A percentile compares a stretch with the other conserved stretches of the same genome.
phyloP scores from a whole-genome alignment of 2,888 invertebrate species.

The Noctua janthe region DNA sequence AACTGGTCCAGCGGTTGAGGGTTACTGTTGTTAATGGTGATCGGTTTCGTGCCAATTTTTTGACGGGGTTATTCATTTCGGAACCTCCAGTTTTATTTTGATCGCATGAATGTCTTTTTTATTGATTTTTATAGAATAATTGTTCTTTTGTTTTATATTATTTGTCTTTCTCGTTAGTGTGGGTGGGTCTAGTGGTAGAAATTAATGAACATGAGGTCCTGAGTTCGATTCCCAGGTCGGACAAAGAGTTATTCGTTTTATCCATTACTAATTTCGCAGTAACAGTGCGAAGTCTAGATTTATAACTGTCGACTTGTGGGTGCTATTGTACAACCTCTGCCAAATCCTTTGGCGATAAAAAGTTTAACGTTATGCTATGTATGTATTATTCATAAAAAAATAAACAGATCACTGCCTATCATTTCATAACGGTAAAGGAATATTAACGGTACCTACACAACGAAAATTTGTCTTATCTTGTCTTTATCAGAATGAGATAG shows the following conservation, averaged over 20 bases:
- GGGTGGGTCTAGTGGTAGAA: not conserved
- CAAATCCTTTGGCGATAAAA: not conserved
- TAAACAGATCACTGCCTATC: not conserved
- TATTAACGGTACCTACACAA: constrained; percentile 10
- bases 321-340: not conserved
- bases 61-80: not conserved
- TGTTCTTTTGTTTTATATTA: not conserved
- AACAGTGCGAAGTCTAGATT: not conserved
- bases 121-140: not conserved
- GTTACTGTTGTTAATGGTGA: constrained; percentile 32
- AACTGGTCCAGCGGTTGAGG: constrained; percentile 21
- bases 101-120: not conserved
- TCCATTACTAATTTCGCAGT: not conserved
- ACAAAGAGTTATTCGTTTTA: not conserved
- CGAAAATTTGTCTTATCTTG: constrained; percentile 12
- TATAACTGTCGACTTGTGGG: not conserved
- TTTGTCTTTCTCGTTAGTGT: not conserved
- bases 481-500: constrained; percentile 24
- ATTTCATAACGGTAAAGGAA: not conserved
- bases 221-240: not conserved
- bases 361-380: not conserved
- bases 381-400: not conserved
- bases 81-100: not conserved
- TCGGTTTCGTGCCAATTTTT: not conserved
- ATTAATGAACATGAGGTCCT: not conserved